phyloP scores from a whole-genome alignment of 2,797 vertebrate genomes.

The Crenichthys baileyi region DNA sequence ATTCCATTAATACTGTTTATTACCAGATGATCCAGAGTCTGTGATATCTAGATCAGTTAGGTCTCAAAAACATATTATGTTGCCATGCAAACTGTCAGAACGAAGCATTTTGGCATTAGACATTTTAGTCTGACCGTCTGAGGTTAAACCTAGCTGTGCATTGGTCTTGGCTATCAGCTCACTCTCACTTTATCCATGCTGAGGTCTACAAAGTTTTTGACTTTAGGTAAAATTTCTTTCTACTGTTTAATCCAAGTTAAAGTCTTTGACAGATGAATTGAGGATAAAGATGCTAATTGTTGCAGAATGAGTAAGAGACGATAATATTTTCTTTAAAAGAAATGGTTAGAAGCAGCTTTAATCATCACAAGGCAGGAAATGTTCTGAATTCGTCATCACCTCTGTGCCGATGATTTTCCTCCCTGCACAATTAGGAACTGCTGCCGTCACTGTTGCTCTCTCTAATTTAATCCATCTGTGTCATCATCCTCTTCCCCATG shows the following conservation, averaged over 20 bases:
- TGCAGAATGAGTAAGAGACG: background rate
- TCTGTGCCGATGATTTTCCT: background rate
- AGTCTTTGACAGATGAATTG: background rate
- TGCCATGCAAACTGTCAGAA: no score
- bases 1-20: no score
- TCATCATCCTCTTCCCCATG: slow-evolving; percentile 64
- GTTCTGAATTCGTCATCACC: background rate
- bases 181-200: background rate
- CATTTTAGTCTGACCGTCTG: no score
- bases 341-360: background rate
- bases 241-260: background rate
- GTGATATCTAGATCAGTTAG: no score
- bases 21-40: no score
- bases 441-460: slow-evolving; percentile 53
- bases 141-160: background rate
- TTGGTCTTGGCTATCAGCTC: background rate
- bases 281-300: background rate
- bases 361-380: background rate
- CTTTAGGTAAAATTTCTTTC: background rate
- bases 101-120: no score
- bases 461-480: slow-evolving; percentile 75
- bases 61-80: no score
- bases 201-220: background rate
- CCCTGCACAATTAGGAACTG: slow-evolving; percentile 60
- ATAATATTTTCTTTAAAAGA: background rate